phyloP scores from a whole-genome alignment of 2,797 vertebrate species.

The Tenualosa ilisha region DNA sequence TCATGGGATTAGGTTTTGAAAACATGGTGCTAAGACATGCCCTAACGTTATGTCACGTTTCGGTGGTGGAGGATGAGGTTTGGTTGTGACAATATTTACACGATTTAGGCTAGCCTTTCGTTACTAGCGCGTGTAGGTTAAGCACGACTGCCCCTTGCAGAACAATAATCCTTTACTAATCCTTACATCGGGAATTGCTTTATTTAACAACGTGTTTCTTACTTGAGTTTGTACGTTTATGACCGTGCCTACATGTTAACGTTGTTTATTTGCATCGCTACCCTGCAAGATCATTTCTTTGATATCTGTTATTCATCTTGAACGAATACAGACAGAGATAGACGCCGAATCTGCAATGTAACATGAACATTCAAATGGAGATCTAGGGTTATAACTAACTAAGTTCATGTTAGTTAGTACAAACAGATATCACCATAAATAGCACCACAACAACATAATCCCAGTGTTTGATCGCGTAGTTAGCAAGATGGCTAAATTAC shows the following conservation, averaged over 20 bases:
- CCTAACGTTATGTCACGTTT: not conserved
- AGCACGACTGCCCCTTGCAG: not conserved
- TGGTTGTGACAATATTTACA: constrained; percentile 5
- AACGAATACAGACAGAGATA: not conserved
- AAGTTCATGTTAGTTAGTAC: not conserved
- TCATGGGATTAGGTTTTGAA: not conserved
- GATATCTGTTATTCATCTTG: not conserved
- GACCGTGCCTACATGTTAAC: not conserved
- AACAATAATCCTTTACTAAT: constrained; percentile 15
- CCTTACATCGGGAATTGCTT: constrained; percentile 11
- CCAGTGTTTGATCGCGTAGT: not conserved
- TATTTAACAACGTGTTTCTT: constrained; percentile 1
- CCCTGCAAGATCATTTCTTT: not conserved
- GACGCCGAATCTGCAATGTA: not conserved
- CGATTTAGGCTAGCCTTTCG: not conserved
- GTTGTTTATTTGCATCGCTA: not conserved
- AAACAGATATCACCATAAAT: not conserved
- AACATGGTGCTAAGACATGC: not conserved
- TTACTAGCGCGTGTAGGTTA: not conserved
- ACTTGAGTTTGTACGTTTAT: not conserved
- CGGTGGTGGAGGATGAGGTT: not conserved
- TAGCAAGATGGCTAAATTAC: not conserved
- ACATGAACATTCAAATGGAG: not conserved
- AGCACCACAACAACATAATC: constrained; percentile 12
- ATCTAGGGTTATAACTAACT: too few species aligned